A percentile compares a stretch with the other conserved stretches of the same genome.
Conservation (phyloP, 1,140 invertebrate species). For the Pseudomyrmex concolor region DNA sequence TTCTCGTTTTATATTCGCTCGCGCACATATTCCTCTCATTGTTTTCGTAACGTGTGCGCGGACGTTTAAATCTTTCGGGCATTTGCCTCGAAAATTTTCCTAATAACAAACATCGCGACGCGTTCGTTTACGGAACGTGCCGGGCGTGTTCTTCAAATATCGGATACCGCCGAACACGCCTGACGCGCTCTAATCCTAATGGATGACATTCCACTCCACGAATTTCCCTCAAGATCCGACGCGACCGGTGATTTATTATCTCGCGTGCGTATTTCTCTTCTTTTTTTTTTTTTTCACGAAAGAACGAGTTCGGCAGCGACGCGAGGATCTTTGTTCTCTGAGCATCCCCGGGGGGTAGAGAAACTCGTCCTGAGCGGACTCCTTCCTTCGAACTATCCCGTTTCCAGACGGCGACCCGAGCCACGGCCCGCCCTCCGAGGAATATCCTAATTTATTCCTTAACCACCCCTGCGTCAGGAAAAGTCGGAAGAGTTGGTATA, state of each 20-base stretch:
- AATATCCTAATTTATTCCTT: constrained; percentile 79
- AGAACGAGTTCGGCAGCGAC: constrained; percentile 63
- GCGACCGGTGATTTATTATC: constrained; percentile 77
- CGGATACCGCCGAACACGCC: constrained; percentile 10
- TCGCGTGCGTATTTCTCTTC: constrained; percentile 27
- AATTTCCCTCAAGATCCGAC: constrained; percentile 70
- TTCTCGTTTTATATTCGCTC: neutral
- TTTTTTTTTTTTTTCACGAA: constrained; percentile 51
- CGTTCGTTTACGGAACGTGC: constrained; percentile 63
- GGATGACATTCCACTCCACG: constrained; percentile 75
- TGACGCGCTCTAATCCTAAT: constrained; percentile 75
- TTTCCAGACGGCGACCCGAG: constrained; percentile 59
- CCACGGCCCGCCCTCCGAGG: constrained; percentile 63
- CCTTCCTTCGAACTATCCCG: constrained; percentile 69
- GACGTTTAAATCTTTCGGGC: constrained; percentile 51
- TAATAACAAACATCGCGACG: constrained; percentile 48
- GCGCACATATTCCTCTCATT: constrained; percentile 29
- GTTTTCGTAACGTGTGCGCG: constrained; percentile 68
- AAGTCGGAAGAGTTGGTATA: constrained; percentile 22
- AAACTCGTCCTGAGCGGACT: constrained; percentile 55
- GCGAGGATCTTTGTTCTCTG: constrained; percentile 63
- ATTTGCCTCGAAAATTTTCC: constrained; percentile 55
- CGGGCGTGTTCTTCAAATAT: constrained; percentile 36
- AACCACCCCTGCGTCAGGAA: constrained; percentile 66
- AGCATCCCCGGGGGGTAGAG: constrained; percentile 65